Evolutionary conservation across 2,113 vertebrate species (phyloP), one percentile per base, ranked within the genome.

Genomic region (Struthio camelus): DNA sequence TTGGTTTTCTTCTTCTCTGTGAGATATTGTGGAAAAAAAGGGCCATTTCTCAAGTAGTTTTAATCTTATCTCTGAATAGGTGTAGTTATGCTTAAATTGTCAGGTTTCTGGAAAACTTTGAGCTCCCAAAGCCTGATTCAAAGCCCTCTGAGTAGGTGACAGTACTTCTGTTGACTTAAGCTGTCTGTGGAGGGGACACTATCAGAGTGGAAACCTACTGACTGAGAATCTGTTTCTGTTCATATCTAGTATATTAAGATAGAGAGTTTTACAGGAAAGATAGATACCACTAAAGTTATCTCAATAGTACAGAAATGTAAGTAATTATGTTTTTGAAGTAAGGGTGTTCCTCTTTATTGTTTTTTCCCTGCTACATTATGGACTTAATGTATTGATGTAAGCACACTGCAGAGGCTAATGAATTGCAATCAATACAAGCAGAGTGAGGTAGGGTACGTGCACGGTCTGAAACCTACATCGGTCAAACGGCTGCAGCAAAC

Each of bases 41-140:
- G 19, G 70, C 6, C 2, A 78, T 94, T 96, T 96, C 89, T 95
- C 72, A 94, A 96, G 36, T 7, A 59, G 28, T 71, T 92, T 93
- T 94, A 89, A 96, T 97, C 96, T 97, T 95, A 95, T 96, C 94
- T 93, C 59, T 56, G 23, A 62, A 78, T 86, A 95, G 76, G 95
- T 94, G 93, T 75, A 90, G 91, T 80, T 95, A 34, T 78, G 34
- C 28, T 87, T 88, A 87, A 75, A 88, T 79, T 91, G 93, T 88
- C 97, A 94, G 69, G 38, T 91, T 91, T 93, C 20, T 30, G 82
- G 82, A 95, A 97, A 93, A 86, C 67, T 93, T 78, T 81, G 65
- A 85, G 82, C 87, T 95, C 76, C 89, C 81, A 97, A 83, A 73
- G 54, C 32, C n/a, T 78, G 85, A 96, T 94, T 10, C 85, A 84